Evolutionary conservation across 2,888 invertebrate genomes (phyloP).

Genomic region (Arctia plantaginis): DNA sequence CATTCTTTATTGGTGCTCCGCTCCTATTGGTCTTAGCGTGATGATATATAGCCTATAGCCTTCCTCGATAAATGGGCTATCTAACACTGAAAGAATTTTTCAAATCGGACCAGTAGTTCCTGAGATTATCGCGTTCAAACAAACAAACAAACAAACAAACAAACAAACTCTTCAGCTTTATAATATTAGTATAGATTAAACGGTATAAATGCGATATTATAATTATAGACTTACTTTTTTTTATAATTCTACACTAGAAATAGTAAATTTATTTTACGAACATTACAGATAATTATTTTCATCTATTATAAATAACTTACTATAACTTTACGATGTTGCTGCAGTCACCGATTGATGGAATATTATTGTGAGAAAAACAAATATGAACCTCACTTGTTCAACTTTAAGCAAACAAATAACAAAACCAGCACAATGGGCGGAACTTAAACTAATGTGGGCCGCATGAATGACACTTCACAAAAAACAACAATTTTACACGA

Average conservation of each 20-base stretch:
- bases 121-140: no score
- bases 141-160: no score
- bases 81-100: no score
- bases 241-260: background rate
- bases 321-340: background rate
- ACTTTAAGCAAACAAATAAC: slow-evolving; percentile 62
- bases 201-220: no score
- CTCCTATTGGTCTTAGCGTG: no score
- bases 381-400: slow-evolving; percentile 48
- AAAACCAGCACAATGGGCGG: slow-evolving; percentile 54
- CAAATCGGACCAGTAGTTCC: no score
- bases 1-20: no score
- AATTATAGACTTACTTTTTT: no score
- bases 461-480: slow-evolving; percentile 45
- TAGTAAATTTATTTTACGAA: background rate
- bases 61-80: no score
- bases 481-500: slow-evolving; percentile 36
- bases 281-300: background rate
- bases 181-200: no score
- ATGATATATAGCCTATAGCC: no score
- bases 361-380: slow-evolving; percentile 31
- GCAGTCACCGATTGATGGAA: background rate
- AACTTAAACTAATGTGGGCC: slow-evolving; percentile 40
- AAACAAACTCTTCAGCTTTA: no score
- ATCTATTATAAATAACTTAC: background rate